Percentiles rank a stretch among this genome's conserved stretches.
Conservation (phyloP, 2,797 vertebrate genomes). For the Myotis daubentonii region DNA sequence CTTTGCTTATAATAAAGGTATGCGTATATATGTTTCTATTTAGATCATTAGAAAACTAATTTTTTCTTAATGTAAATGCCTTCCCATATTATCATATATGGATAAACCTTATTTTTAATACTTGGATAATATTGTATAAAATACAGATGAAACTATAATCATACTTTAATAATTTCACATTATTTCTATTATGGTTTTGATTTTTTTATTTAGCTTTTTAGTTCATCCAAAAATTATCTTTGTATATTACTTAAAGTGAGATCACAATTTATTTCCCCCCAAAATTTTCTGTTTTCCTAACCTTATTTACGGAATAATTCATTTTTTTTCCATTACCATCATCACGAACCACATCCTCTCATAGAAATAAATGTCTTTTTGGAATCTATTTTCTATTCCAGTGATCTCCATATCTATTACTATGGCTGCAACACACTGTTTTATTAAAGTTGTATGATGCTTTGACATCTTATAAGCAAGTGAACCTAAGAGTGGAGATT, state of each 20-base stretch:
- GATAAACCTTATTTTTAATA: slow-evolving; percentile 25
- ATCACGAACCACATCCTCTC: not conserved
- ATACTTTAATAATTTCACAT: not conserved
- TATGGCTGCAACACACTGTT: not conserved
- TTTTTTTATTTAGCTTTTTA: not conserved
- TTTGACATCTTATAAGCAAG: slow-evolving; percentile 15
- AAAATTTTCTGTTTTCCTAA: not conserved
- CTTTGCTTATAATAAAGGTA: not conserved
- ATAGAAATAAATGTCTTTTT: not conserved
- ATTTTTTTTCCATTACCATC: not conserved
- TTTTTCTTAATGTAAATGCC: not conserved
- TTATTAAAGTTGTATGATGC: slow-evolving; percentile 25
- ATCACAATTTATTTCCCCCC: not conserved
- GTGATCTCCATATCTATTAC: not conserved
- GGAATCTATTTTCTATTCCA: slow-evolving; percentile 26
- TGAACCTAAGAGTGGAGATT: not conserved
- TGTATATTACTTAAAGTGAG: slow-evolving; percentile 23
- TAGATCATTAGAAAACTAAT: not conserved
- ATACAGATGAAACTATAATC: not conserved
- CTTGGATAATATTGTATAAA: not conserved
- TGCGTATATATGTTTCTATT: not conserved
- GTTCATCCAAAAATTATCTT: not conserved
- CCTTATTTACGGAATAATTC: not conserved
- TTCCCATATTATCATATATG: not conserved
- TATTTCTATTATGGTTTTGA: not conserved